These are phyloP conservation scores for Bradypodion pumilum DNA, from an alignment of 2,797 vertebrate species.

Conservation along the genomic window DNA sequence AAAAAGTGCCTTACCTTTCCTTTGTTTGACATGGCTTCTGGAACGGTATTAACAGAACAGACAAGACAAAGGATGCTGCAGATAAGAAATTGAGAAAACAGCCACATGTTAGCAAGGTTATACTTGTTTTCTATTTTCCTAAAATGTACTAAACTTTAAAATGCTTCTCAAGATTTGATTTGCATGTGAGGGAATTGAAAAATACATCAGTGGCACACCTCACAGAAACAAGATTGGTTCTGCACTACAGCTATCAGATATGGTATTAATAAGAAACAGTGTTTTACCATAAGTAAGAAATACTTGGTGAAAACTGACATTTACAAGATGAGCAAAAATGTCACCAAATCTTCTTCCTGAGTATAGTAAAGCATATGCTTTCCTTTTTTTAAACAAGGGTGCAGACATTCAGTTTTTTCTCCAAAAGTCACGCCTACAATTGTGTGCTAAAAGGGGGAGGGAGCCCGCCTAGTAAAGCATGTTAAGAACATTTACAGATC, in stretches of 20 bases:
- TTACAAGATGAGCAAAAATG: not conserved
- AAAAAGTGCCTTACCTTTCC: slow-evolving; percentile 62
- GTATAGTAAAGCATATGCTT: not conserved
- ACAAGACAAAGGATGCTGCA: slow-evolving; percentile 27
- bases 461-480: not conserved
- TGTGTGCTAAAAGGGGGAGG: not conserved
- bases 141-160: not conserved
- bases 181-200: not conserved
- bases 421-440: not conserved
- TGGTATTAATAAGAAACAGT: not conserved
- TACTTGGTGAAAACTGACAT: not conserved
- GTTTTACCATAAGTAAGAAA: not conserved
- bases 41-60: slow-evolving; percentile 9
- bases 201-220: not conserved
- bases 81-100: not conserved
- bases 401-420: not conserved
- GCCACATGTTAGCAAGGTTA: not conserved
- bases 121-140: not conserved
- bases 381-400: not conserved
- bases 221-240: not conserved
- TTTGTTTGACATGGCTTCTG: slow-evolving; percentile 63
- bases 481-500: not conserved
- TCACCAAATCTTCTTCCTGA: not conserved
- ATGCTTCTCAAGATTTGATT: not conserved
- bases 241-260: not conserved